Base-by-base conservation (phyloP, 2,888 invertebrate species). In the Pandemis heparana region DNA sequence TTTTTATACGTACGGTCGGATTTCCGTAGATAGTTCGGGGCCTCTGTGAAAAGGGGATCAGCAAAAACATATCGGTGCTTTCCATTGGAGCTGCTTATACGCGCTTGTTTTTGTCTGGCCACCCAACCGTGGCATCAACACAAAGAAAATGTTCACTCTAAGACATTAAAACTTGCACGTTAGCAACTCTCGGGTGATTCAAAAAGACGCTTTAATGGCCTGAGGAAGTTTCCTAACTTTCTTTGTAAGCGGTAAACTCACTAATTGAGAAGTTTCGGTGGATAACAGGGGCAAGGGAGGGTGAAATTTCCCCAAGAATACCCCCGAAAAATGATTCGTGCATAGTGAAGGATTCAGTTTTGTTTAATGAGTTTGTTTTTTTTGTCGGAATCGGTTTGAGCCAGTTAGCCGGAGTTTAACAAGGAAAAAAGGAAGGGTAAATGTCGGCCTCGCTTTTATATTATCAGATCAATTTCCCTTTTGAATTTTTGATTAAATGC, bases 141-240 rank as follows among this genome's bases (percentile, higher is more conserved):
- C 86, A 89, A 88, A 87, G 83, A 83, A 83, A 85, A 83, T 79
- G 78, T 80, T 79, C 80, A 76, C 83, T 80, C 79, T 80, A 87
- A 86, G 85, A 89, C 90, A 90, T 91, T 90, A 90, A 91, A 91
- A 91, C 86, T 91, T 90, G 84, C 83, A 83, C 83, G 84, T 82
- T 82, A 80, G 80, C 83, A 82, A 86, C 85, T 84, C 79, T 82
- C 80, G 76, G 78, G 77, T 79, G 79, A 80, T 82, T 81, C 78
- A 77, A 82, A 83, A 82, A 83, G 84, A 83, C 81, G 84, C 81
- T 87, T 85, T 86, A 88, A 87, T 85, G 82, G 85, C 82, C 82
- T 76, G 75, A 79, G 81, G 77, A 84, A 86, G 82, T 86, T 83
- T 63, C 73, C 77, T 69, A 84, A 84, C 82, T 85, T 85, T 85